These are phyloP conservation scores for Vanessa atalanta DNA, from an alignment of 1,140 invertebrate genomes.

Conservation along the genomic window DNA sequence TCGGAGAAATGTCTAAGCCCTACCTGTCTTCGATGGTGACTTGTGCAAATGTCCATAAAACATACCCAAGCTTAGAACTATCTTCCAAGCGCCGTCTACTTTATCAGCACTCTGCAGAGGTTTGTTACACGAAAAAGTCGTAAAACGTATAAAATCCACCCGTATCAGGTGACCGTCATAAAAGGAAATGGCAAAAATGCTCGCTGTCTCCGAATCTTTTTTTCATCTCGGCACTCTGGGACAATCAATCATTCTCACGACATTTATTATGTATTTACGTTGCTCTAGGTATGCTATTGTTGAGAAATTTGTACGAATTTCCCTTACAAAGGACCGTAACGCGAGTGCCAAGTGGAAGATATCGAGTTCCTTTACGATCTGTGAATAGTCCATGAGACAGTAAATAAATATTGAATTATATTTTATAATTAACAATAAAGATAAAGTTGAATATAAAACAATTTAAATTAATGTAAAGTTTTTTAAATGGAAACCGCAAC, in stretches of 20 bases:
- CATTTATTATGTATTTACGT: slow-evolving; percentile 48
- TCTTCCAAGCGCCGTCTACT: slow-evolving; percentile 11
- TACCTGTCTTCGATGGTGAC: neutral
- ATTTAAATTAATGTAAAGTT: neutral
- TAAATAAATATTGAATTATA: neutral
- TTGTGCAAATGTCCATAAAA: neutral
- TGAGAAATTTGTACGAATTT: slow-evolving; percentile 37
- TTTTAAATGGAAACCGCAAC: neutral
- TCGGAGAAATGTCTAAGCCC: neutral
- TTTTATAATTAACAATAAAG: slow-evolving; percentile 1
- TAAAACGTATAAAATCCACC: slow-evolving; percentile 21
- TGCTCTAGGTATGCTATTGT: slow-evolving; percentile 28
- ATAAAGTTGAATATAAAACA: neutral
- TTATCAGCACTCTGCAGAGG: slow-evolving; percentile 21
- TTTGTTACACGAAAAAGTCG: slow-evolving; percentile 16
- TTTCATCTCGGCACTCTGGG: slow-evolving; percentile 39
- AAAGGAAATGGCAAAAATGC: slow-evolving; percentile 32
- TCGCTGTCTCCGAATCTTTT: slow-evolving; percentile 30
- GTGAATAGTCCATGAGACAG: neutral
- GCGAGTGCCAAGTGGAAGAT: slow-evolving; percentile 11
- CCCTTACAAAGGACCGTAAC: slow-evolving; percentile 23
- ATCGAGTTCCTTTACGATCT: neutral
- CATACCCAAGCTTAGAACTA: slow-evolving; percentile 9
- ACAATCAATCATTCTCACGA: slow-evolving; percentile 49
- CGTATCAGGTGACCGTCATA: slow-evolving; percentile 45